phyloP scores from a whole-genome alignment of 1,140 invertebrate genomes.

The Drosophila tristis region DNA sequence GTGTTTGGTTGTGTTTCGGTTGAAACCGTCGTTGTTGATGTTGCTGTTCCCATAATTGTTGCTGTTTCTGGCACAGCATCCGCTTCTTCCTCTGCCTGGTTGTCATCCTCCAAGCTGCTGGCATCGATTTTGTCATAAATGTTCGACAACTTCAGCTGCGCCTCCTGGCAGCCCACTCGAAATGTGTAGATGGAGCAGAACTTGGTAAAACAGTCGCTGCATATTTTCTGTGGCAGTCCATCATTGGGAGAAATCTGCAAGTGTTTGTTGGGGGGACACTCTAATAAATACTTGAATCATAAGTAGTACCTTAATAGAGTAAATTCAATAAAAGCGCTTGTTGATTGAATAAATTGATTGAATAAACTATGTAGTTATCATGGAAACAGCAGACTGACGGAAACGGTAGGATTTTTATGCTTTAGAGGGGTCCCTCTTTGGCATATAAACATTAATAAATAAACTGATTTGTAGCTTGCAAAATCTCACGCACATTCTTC shows the following conservation, averaged over 20 bases:
- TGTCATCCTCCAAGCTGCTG: slow-evolving; percentile 51
- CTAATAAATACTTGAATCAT: no score
- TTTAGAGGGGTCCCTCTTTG: no score
- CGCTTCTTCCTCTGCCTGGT: slow-evolving; percentile 25
- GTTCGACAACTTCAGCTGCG: slow-evolving; percentile 70
- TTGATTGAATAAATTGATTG: no score
- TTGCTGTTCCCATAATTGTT: slow-evolving; percentile 6
- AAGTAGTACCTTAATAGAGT: no score
- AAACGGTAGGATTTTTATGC: no score
- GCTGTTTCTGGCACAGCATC: slow-evolving; percentile 3
- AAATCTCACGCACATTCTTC: no score
- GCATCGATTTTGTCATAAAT: slow-evolving; percentile 82
- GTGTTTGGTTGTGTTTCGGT: slow-evolving; percentile 56
- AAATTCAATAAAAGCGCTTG: no score
- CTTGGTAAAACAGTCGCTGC: slow-evolving; percentile 78
- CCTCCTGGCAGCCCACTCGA: slow-evolving; percentile 73
- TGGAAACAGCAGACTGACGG: no score
- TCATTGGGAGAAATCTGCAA: slow-evolving; percentile 73
- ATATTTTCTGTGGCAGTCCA: slow-evolving; percentile 78
- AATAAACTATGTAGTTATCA: no score
- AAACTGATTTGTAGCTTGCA: no score
- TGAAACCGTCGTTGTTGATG: slow-evolving; percentile 49
- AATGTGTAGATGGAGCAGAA: slow-evolving; percentile 76
- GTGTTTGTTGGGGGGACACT: no score
- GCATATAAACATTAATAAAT: no score